Evolutionary conservation across 2,797 vertebrate genomes (phyloP).

Genomic region (Peromyscus attwateri): DNA sequence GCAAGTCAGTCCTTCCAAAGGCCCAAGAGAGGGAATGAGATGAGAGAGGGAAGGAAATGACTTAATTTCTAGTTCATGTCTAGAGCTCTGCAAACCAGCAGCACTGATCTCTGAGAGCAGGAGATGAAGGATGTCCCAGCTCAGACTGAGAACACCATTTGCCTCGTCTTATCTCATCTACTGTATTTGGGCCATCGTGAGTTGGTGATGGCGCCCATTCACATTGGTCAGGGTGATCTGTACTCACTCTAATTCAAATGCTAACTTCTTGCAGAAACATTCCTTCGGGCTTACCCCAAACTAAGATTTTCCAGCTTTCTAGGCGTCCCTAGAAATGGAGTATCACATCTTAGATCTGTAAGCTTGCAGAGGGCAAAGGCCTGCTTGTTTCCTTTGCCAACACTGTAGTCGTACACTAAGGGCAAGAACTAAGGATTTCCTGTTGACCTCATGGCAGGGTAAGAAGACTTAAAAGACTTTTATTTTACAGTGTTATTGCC

Average conservation of each 20-base stretch:
- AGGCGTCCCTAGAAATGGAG: not conserved
- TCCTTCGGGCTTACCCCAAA: not conserved
- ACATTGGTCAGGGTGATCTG: not conserved
- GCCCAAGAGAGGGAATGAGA: no score
- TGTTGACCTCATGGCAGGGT: not conserved
- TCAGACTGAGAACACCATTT: not conserved
- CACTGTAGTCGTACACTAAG: not conserved
- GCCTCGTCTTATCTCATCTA: not conserved
- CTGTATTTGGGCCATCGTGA: not conserved
- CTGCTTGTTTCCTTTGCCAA: not conserved
- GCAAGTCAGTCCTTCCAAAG: not conserved
- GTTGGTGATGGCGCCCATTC: not conserved
- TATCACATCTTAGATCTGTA: not conserved
- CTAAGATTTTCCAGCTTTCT: not conserved
- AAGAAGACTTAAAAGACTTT: not conserved
- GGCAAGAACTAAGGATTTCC: not conserved
- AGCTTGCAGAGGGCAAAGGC: not conserved
- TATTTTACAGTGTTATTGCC: not conserved
- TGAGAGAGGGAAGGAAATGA: not conserved
- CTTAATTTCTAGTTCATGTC: not conserved
- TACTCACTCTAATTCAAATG: not conserved
- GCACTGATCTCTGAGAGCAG: not conserved
- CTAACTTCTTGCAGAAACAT: not conserved
- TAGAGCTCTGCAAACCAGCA: no score
- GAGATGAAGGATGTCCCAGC: not conserved